Percentiles rank a stretch among this genome's conserved stretches.
Evolutionary conservation across 2,888 invertebrate species (phyloP).

Genomic region (Nephrotoma appendiculata): DNA sequence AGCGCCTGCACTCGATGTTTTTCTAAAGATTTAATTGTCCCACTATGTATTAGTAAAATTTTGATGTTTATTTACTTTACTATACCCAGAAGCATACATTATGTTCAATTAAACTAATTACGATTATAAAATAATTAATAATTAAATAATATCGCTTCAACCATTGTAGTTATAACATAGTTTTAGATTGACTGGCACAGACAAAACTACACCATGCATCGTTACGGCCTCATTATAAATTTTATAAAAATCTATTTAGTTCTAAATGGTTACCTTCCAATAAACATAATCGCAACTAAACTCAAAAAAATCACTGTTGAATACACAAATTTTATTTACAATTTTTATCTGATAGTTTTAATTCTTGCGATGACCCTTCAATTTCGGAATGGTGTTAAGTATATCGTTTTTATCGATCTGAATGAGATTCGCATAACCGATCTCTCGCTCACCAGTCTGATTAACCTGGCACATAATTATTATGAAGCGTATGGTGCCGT

Average conservation of each 20-base stretch:
- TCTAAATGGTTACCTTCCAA: neutral
- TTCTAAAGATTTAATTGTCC: no score
- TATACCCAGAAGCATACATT: no score
- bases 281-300: neutral
- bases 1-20: no score
- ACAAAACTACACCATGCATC: neutral
- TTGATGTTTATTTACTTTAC: no score
- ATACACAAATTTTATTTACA: neutral
- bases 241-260: neutral
- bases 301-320: neutral
- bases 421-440: neutral
- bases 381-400: neutral
- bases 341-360: neutral
- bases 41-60: no score
- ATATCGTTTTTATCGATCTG: neutral
- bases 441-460: neutral
- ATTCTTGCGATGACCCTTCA: neutral
- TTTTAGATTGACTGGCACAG: no score
- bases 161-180: no score
- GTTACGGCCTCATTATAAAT: neutral
- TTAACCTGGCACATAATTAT: neutral
- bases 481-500: neutral
- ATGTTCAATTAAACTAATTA: no score
- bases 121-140: no score
- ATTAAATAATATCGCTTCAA: no score